phyloP scores from a whole-genome alignment of 1,140 invertebrate species.

The Bombus superbus region DNA sequence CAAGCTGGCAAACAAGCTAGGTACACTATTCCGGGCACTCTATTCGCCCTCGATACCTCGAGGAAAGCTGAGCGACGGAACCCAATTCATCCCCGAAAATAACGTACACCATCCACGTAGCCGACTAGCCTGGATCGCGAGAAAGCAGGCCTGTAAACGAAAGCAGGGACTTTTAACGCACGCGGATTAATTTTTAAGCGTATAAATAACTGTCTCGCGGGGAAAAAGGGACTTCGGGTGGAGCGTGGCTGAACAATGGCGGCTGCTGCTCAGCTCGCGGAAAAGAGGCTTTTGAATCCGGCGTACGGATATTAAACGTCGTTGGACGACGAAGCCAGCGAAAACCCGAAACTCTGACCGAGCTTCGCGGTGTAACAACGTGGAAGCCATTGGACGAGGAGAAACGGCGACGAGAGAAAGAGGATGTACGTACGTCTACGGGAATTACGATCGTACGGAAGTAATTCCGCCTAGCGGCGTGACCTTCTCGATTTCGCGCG shows the following conservation, averaged over 20 bases:
- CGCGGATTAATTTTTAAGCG: conserved; percentile 35
- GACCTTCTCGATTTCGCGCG: conserved; percentile 49
- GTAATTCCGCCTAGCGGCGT: conserved; percentile 34
- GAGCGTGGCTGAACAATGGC: conserved; percentile 1
- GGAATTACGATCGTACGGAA: conserved; percentile 51
- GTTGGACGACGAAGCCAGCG: conserved; percentile 10
- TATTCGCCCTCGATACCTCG: not conserved
- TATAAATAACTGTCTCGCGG: conserved; percentile 20
- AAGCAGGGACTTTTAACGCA: not conserved
- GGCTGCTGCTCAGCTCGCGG: not conserved
- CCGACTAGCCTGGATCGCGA: not conserved
- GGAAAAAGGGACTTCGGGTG: not conserved
- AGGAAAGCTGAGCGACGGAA: not conserved
- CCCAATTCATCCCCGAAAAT: not conserved
- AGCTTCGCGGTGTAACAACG: not conserved
- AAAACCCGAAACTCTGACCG: conserved; percentile 18
- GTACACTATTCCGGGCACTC: not conserved
- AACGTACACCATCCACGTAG: not conserved
- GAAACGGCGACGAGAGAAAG: not conserved
- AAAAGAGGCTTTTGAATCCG: conserved; percentile 39
- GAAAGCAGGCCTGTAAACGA: not conserved
- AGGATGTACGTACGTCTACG: conserved; percentile 6
- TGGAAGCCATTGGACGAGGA: not conserved
- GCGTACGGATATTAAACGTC: conserved; percentile 41
- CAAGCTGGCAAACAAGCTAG: not conserved